Evolutionary conservation across 2,888 invertebrate species (phyloP), one percentile per base, ranked within the genome.

Genomic region (Calliscelio sp.): DNA sequence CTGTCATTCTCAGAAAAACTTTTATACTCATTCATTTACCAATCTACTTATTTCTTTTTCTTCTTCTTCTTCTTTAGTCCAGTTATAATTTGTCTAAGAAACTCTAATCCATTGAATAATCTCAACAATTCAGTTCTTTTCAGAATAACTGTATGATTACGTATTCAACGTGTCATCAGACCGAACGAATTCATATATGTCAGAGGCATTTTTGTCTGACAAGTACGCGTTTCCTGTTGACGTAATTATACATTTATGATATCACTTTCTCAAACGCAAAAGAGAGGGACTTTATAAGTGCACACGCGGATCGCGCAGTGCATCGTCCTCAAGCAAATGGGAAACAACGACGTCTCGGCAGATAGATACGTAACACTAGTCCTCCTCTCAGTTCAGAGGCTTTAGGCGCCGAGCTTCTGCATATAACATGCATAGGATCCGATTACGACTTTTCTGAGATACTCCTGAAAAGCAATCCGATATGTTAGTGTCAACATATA

Each of bases 381-480:
- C 71, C 74, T 74, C 73, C 49, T 63, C 65, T 66, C 77, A 65
- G 65, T 79, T 79, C 71, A 65, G 65, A 65, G 79, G 79, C 79
- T 79, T 79, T 71, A 71, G 53, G 32, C 53, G 11, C 32, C 1
- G 63, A 57, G 77, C 59, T 68, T 68, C 68, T 77, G 59, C 49
- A 28, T 51, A 68, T 53, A 66, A 68, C 68, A 49, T 46, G 49
- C n/a, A n/a, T 22, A 35, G 55, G 71, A 79, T 79, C 79, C 71
- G 79, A 79, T 79, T 79, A 71, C 78, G 59, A 75, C 70, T 70
- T 71, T 71, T 79, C 63, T 65, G 49, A 71, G 71, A 71, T 53
- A 71, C 63, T 44, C 65, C 63, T 20, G 46, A 49, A 68, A 78
- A n/a, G n/a, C n/a, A n/a, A 78, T 78, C 59, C 78, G 78, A 78